Percentiles rank a stretch among this genome's conserved stretches.
Evolutionary conservation across 2,797 vertebrate genomes (phyloP).

Genomic region (Scarus forsteni): DNA sequence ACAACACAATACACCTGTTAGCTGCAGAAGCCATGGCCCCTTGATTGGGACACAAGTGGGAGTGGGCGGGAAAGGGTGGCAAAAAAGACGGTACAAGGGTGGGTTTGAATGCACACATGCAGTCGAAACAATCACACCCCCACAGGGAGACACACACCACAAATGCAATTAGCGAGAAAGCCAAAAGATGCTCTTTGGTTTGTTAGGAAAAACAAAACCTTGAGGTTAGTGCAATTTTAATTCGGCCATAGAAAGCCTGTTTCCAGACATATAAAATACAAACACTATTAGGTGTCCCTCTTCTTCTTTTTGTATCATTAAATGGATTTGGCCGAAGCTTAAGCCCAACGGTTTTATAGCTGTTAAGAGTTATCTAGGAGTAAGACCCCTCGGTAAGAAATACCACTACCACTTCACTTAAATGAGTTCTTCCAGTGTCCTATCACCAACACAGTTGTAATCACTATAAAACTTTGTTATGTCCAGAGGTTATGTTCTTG

Average conservation of each 20-base stretch:
- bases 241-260: conserved; percentile 33
- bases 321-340: conserved; percentile 51
- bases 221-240: conserved; percentile 25
- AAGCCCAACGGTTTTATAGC: conserved; percentile 52
- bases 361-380: conserved; percentile 44
- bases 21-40: conserved; percentile 51
- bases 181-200: conserved; percentile 24
- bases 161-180: conserved; percentile 18
- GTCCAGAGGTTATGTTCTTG: too few species aligned
- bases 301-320: conserved; percentile 36
- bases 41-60: conserved; percentile 67
- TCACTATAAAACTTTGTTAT: too few species aligned
- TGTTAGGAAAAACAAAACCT: conserved; percentile 15
- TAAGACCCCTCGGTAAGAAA: conserved; percentile 20
- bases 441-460: too few species aligned
- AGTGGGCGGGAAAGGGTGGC: conserved; percentile 30
- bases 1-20: conserved; percentile 75
- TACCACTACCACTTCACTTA: too few species aligned
- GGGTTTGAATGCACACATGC: conserved; percentile 16
- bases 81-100: conserved; percentile 14
- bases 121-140: conserved; percentile 1
- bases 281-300: conserved; percentile 38
- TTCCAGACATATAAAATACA: conserved; percentile 15
- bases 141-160: conserved; percentile 9
- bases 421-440: too few species aligned